phyloP scores from a whole-genome alignment of 2,797 vertebrate species.

The Cirrhinus molitorella region DNA sequence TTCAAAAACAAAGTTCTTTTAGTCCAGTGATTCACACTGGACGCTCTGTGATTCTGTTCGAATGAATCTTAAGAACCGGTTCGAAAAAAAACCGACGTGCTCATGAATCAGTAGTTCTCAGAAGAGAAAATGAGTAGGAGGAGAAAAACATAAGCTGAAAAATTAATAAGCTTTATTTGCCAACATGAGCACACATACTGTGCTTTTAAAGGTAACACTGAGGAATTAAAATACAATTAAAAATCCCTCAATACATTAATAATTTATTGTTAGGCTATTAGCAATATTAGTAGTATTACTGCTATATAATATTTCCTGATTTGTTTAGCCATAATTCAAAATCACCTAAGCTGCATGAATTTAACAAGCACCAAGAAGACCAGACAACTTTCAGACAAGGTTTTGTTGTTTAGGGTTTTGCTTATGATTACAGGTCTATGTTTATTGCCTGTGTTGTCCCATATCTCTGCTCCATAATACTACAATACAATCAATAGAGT shows the following conservation, averaged over 20 bases:
- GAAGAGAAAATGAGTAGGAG: not conserved
- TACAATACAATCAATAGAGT: not conserved
- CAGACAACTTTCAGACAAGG: not conserved
- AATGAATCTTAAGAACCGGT: not conserved
- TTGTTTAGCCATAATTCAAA: not conserved
- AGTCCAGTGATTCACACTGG: not conserved
- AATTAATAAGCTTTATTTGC: constrained; percentile 10
- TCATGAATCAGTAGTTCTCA: not conserved
- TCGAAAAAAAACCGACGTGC: not conserved
- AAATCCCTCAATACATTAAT: not conserved
- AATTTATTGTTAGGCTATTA: not conserved
- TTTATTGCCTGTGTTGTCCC: not conserved
- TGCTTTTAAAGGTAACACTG: not conserved
- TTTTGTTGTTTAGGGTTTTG: not conserved
- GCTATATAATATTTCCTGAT: not conserved
- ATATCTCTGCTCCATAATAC: not conserved
- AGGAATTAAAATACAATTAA: no score
- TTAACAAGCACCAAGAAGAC: not conserved
- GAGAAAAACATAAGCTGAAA: constrained; percentile 8
- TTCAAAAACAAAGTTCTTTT: not conserved
- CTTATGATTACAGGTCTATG: not conserved
- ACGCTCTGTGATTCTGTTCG: not conserved
- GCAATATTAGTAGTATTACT: not conserved
- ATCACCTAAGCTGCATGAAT: not conserved
- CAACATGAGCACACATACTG: not conserved